A percentile compares a stretch with the other conserved stretches of the same genome.
phyloP scores from a whole-genome alignment of 2,888 invertebrate genomes.

The Cactoblastis cactorum region DNA sequence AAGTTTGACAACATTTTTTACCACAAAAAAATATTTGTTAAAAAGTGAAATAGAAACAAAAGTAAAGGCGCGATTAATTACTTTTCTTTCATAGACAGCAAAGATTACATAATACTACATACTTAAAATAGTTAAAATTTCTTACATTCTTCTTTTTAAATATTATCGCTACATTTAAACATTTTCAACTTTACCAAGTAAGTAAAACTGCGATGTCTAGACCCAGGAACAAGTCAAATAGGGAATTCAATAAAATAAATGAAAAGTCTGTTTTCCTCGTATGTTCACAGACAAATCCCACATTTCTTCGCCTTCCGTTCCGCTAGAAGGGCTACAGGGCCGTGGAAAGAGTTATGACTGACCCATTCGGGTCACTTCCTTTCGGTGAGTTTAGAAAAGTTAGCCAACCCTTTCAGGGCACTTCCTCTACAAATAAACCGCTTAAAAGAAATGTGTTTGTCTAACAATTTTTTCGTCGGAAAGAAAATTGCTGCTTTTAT shows the following conservation, averaged over 20 bases:
- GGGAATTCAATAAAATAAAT: background rate
- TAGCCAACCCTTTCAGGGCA: background rate
- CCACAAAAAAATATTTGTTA: too few species aligned
- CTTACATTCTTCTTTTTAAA: too few species aligned
- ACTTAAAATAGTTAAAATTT: too few species aligned
- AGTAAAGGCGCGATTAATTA: too few species aligned
- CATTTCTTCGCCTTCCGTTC: background rate
- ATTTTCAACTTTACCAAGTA: background rate
- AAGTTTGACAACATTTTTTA: too few species aligned
- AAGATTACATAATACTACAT: too few species aligned
- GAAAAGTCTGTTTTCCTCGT: background rate
- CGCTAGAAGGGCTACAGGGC: background rate
- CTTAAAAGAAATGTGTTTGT: conserved; percentile 3
- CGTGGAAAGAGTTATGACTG: conserved; percentile 6
- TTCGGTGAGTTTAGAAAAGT: conserved; percentile 5
- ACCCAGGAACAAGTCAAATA: background rate
- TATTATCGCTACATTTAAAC: too few species aligned
- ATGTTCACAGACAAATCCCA: conserved; percentile 1
- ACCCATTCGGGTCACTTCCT: background rate
- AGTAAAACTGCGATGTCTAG: background rate
- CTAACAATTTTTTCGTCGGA: background rate
- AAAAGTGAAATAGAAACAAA: too few species aligned
- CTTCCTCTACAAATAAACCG: background rate
- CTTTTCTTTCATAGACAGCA: too few species aligned
- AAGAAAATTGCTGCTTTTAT: background rate